These are phyloP conservation scores for Dissostichus mawsoni DNA, from an alignment of 2,113 vertebrate genomes.

Conservation along the genomic window DNA sequence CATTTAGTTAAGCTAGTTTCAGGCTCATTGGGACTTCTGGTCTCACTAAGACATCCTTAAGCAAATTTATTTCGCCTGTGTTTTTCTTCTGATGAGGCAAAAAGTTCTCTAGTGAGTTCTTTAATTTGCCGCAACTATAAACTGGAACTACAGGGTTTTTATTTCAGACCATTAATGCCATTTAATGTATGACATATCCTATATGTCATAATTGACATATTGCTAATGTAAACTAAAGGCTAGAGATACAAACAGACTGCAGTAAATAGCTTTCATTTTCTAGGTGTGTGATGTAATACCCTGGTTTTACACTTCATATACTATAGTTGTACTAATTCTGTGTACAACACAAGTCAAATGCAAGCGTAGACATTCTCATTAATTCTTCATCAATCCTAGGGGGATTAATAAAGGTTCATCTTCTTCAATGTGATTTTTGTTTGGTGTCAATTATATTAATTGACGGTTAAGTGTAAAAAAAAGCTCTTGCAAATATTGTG, in stretches of 20 bases:
- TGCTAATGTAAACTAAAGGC: neutral
- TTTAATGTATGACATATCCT: neutral
- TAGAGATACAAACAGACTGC: neutral
- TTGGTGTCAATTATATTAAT: neutral
- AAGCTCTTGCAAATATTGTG: too few species aligned
- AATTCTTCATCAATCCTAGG: too few species aligned
- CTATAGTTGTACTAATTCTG: neutral
- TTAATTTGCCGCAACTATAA: neutral
- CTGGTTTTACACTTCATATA: neutral
- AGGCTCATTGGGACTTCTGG: neutral
- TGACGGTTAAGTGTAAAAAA: neutral
- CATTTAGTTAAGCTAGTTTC: neutral
- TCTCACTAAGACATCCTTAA: too few species aligned
- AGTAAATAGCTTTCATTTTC: neutral
- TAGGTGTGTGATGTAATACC: neutral
- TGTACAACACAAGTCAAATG: too few species aligned
- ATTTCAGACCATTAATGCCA: neutral
- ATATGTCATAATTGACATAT: neutral
- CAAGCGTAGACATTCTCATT: too few species aligned
- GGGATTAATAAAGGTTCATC: too few species aligned
- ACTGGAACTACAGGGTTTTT: neutral
- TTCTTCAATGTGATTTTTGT: neutral
- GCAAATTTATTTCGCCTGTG: neutral
- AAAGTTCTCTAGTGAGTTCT: neutral
- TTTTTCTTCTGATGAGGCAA: neutral